These are phyloP conservation scores for Tupaia chinensis DNA, from an alignment of 2,113 vertebrate genomes.

Conservation along the genomic window DNA sequence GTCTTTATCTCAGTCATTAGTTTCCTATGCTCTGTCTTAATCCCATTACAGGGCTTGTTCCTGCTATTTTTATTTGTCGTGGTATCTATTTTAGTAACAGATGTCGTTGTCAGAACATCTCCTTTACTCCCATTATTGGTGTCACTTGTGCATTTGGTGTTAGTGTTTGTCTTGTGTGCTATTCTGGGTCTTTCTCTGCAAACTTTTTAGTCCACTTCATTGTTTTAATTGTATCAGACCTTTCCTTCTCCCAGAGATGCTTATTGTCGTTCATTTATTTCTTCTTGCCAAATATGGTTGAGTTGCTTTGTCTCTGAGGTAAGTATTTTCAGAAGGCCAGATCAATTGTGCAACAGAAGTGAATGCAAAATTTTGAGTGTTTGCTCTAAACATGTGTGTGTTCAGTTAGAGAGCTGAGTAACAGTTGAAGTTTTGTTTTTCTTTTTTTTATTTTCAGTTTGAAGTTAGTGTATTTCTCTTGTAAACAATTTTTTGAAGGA, in stretches of 20 bases:
- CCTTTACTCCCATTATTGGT: conserved; percentile 38
- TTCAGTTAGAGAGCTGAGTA: not conserved
- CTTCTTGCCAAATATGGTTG: conserved; percentile 44
- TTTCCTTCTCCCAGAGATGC: not conserved
- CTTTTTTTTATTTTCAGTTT: not conserved
- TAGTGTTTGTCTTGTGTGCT: conserved; percentile 1
- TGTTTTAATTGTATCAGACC: conserved; percentile 41
- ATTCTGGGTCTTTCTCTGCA: conserved; percentile 58
- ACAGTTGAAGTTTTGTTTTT: not conserved
- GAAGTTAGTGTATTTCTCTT: conserved; percentile 33
- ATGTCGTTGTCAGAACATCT: conserved; percentile 55
- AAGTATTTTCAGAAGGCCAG: conserved; percentile 27
- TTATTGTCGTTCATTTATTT: conserved; percentile 56
- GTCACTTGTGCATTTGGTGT: conserved; percentile 41
- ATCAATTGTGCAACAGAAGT: not conserved
- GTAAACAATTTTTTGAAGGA: conserved; percentile 6
- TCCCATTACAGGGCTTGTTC: conserved; percentile 41
- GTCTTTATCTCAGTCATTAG: conserved; percentile 67
- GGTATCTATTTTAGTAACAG: conserved; percentile 33
- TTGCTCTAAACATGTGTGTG: not conserved
- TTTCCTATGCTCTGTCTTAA: conserved; percentile 67
- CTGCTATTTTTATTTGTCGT: conserved; percentile 75
- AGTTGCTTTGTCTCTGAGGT: conserved; percentile 10
- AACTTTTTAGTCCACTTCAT: not conserved
- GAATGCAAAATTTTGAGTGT: not conserved